These are phyloP conservation scores for Patagioenas fasciata DNA, from an alignment of 2,113 vertebrate genomes.

Conservation along the genomic window DNA sequence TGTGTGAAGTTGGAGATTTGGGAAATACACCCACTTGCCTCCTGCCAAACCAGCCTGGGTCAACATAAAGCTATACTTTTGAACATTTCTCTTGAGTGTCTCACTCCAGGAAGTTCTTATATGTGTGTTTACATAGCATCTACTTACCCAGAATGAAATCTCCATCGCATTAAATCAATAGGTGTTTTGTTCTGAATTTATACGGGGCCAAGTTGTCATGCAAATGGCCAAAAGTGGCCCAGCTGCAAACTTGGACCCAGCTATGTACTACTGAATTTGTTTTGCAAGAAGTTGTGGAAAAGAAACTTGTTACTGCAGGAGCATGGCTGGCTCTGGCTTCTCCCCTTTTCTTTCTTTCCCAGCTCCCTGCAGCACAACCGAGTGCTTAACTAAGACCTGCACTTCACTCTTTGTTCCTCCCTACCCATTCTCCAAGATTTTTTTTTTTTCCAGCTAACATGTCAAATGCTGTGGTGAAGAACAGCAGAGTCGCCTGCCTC, in stretches of 20 bases:
- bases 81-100: not conserved
- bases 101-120: slow-evolving; percentile 42
- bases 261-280: not conserved
- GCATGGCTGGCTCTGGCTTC: fast-evolving
- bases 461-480: not conserved
- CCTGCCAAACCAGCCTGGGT: not conserved
- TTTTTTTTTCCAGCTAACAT: not conserved
- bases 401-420: not conserved
- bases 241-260: not conserved
- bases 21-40: not conserved
- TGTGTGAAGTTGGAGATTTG: not conserved
- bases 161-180: not conserved
- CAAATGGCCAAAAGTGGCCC: not conserved
- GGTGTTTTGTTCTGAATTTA: not conserved
- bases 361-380: not conserved
- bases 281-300: not conserved
- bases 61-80: not conserved
- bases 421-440: not conserved
- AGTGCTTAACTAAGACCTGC: not conserved
- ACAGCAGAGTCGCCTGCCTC: not conserved
- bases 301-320: fast-evolving
- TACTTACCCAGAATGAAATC: not conserved
- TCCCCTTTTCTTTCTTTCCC: not conserved
- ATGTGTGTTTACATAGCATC: slow-evolving; percentile 30
- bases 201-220: not conserved